phyloP scores from a whole-genome alignment of 2,888 invertebrate species.

The Laothoe populi region DNA sequence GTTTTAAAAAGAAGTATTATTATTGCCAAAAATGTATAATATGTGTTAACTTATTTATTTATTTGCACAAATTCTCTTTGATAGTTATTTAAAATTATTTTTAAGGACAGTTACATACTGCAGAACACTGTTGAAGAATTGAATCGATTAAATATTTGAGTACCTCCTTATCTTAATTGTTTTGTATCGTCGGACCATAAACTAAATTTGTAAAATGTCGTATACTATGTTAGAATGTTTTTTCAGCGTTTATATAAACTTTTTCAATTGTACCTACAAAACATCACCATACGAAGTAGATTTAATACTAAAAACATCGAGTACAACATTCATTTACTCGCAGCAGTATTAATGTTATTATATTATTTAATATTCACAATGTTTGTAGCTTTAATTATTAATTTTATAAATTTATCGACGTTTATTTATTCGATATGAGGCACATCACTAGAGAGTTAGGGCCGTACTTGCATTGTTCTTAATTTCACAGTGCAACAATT shows the following conservation, averaged over 20 bases:
- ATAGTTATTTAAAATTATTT: constrained; percentile 23
- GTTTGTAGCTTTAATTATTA: neutral
- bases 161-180: too few species aligned
- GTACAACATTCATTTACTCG: neutral
- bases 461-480: too few species aligned
- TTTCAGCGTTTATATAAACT: neutral
- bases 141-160: too few species aligned
- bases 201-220: too few species aligned
- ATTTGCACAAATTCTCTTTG: constrained; percentile 44
- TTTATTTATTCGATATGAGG: neutral
- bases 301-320: too few species aligned
- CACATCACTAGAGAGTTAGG: neutral
- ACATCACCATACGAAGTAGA: neutral
- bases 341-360: neutral
- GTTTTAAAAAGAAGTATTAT: constrained; percentile 45
- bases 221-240: neutral
- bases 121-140: neutral
- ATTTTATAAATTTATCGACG: neutral
- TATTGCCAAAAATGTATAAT: constrained; percentile 45
- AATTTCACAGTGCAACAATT: too few species aligned
- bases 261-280: neutral
- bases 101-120: neutral
- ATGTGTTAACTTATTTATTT: constrained; percentile 35
- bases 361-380: neutral
- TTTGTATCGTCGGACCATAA: too few species aligned